Conservation (phyloP, 2,888 invertebrate genomes). For the Cerastoderma edule region DNA sequence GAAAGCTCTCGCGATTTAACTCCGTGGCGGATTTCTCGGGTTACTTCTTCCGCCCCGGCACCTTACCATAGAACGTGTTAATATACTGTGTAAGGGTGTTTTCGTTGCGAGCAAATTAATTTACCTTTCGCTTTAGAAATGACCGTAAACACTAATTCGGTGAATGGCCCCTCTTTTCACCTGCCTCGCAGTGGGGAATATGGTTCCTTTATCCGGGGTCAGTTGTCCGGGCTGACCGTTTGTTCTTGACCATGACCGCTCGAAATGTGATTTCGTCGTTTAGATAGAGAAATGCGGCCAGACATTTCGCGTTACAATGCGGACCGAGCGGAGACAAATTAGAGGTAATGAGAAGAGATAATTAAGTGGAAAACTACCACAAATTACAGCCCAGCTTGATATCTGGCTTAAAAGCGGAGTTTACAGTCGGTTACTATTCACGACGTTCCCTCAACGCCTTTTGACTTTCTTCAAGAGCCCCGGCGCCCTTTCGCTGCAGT, state of each 20-base stretch:
- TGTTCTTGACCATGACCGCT: constrained; percentile 41
- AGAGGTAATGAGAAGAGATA: constrained; percentile 59
- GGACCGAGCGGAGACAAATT: constrained; percentile 59
- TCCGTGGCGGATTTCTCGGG: constrained; percentile 48
- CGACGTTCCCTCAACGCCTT: constrained; percentile 46
- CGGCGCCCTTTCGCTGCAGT: constrained; percentile 22
- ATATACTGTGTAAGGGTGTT: constrained; percentile 56
- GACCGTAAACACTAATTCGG: constrained; percentile 55
- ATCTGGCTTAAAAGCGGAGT: constrained; percentile 45
- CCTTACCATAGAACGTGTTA: constrained; percentile 57
- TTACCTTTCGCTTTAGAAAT: constrained; percentile 55
- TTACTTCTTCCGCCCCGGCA: constrained; percentile 49
- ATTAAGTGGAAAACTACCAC: constrained; percentile 65
- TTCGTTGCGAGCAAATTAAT: constrained; percentile 63
- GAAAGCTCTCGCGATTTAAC: constrained; percentile 23
- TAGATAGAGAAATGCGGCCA: constrained; percentile 26
- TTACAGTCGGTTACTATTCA: constrained; percentile 46
- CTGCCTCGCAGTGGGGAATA: constrained; percentile 49
- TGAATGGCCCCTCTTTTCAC: constrained; percentile 56
- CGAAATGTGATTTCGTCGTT: constrained; percentile 41
- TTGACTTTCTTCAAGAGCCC: constrained; percentile 54
- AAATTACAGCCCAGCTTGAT: constrained; percentile 59
- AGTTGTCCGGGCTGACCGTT: constrained; percentile 57
- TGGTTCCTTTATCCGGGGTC: constrained; percentile 37
- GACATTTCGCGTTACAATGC: constrained; percentile 47